Evolutionary conservation across 1,140 invertebrate genomes (phyloP).

Genomic region (Bombus confusus): DNA sequence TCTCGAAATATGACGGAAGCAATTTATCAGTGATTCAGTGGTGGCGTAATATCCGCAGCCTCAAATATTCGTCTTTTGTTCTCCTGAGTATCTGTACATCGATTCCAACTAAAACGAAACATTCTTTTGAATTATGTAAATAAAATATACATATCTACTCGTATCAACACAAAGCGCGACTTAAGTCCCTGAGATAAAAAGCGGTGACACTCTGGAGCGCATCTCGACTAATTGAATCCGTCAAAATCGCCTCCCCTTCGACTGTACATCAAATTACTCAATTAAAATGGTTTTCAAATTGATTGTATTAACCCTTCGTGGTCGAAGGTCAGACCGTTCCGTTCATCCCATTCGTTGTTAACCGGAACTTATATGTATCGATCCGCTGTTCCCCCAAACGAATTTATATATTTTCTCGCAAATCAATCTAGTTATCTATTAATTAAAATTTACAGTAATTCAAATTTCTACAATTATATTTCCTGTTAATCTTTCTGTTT

Average conservation of each 20-base stretch:
- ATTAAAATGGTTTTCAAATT: constrained; percentile 11
- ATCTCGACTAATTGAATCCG: constrained; percentile 4
- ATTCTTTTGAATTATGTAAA: not conserved
- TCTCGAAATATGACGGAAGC: constrained; percentile 39
- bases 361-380: not conserved
- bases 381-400: not conserved
- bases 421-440: not conserved
- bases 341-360: not conserved
- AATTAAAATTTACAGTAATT: no score
- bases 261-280: not conserved
- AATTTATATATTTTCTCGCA: not conserved
- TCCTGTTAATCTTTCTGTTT: no score
- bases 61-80: constrained; percentile 40
- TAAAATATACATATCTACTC: not conserved
- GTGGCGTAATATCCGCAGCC: constrained; percentile 50
- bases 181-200: constrained; percentile 13
- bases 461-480: not conserved
- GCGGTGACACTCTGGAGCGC: no score
- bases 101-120: not conserved
- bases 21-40: constrained; percentile 54
- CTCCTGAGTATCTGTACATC: not conserved
- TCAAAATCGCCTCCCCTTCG: not conserved
- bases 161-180: not conserved
- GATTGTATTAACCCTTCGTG: constrained; percentile 1
- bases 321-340: not conserved